phyloP scores from a whole-genome alignment of 1,140 invertebrate species.

The Tetraneura akinire region DNA sequence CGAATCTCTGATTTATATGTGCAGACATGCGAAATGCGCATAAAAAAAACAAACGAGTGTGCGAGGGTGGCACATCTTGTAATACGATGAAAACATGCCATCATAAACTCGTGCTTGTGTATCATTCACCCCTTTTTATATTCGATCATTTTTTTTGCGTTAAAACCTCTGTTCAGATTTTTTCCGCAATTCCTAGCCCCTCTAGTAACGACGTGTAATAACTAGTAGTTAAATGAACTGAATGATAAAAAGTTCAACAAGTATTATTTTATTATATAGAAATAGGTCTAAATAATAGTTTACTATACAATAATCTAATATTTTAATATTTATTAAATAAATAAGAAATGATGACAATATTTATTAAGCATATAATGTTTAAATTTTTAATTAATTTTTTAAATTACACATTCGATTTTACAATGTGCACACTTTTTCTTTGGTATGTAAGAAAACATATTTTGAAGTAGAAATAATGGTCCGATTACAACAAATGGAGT shows the following conservation, averaged over 20 bases:
- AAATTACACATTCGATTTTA: no score
- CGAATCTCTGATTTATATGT: slow-evolving; percentile 52
- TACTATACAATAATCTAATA: neutral
- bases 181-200: slow-evolving; percentile 29
- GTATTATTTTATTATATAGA: slow-evolving; percentile 10
- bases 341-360: no score
- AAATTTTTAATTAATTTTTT: no score
- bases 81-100: slow-evolving; percentile 50
- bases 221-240: slow-evolving; percentile 33
- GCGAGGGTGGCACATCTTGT: slow-evolving; percentile 51
- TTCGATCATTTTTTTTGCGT: slow-evolving; percentile 45
- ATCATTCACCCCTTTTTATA: slow-evolving; percentile 51
- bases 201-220: slow-evolving; percentile 26
- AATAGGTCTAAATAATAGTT: neutral
- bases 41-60: slow-evolving; percentile 48
- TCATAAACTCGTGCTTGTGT: slow-evolving; percentile 49
- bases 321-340: neutral
- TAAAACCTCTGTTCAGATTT: slow-evolving; percentile 32
- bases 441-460: no score
- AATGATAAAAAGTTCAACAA: slow-evolving; percentile 43
- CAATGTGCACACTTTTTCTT: no score
- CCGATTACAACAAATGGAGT: no score
- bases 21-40: slow-evolving; percentile 50
- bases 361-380: no score
- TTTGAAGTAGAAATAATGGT: no score